These are phyloP conservation scores for Sander vitreus DNA, from an alignment of 2,113 vertebrate genomes.

Conservation along the genomic window DNA sequence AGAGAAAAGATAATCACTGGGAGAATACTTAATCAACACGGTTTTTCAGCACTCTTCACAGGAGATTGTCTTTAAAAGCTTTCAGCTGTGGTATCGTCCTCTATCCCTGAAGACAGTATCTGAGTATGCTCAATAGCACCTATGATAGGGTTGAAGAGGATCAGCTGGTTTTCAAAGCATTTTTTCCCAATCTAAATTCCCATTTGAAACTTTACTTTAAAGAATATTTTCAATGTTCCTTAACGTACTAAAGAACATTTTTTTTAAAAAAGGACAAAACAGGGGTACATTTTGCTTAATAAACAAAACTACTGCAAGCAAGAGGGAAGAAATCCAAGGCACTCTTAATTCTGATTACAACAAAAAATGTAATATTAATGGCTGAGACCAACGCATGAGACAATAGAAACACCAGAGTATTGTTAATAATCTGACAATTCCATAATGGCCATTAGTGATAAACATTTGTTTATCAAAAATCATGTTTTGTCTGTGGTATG, in stretches of 20 bases:
- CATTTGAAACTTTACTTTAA: conserved; percentile 8
- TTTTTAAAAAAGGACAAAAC: not conserved
- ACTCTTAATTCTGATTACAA: not conserved
- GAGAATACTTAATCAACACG: conserved; percentile 65
- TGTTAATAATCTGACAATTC: not conserved
- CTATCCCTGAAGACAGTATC: not conserved
- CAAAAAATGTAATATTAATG: not conserved
- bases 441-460: not conserved
- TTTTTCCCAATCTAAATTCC: not conserved
- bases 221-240: not conserved
- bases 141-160: not conserved
- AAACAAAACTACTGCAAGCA: not conserved
- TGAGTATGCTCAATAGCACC: not conserved
- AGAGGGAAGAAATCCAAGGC: not conserved
- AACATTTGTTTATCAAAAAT: not conserved
- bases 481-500: not conserved
- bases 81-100: conserved; percentile 17
- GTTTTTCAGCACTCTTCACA: conserved; percentile 33
- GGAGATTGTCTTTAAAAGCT: conserved; percentile 20
- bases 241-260: not conserved
- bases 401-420: not conserved
- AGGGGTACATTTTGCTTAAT: not conserved
- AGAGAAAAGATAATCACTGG: conserved; percentile 59
- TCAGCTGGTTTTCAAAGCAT: not conserved
- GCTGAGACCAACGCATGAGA: not conserved